Conservation (phyloP, 2,797 vertebrate genomes). For the Tadarida brasiliensis region DNA sequence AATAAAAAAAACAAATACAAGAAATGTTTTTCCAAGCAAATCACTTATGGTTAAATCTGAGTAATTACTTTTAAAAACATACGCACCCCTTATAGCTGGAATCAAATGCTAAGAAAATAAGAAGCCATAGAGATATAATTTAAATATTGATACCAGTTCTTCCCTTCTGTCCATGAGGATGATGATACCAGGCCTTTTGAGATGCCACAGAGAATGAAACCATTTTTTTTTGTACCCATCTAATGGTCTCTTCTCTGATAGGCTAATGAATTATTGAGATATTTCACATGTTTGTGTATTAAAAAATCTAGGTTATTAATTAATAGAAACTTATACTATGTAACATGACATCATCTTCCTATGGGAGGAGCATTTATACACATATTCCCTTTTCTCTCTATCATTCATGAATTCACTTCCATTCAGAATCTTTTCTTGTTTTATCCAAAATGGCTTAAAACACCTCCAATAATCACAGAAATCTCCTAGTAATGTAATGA, state of each 20-base stretch:
- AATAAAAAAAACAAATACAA: slow-evolving; percentile 15
- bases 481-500: neutral
- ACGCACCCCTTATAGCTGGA: neutral
- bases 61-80: neutral
- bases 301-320: neutral
- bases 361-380: neutral
- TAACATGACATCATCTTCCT: neutral
- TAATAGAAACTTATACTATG: neutral
- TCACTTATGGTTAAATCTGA: neutral
- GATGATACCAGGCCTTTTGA: neutral
- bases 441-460: neutral
- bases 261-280: neutral
- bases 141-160: neutral
- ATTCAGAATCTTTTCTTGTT: neutral
- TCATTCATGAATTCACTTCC: neutral
- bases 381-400: neutral
- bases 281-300: neutral
- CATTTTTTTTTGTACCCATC: neutral
- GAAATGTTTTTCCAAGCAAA: neutral
- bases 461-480: neutral
- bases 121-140: neutral
- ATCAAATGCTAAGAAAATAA: neutral
- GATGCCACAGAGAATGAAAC: neutral
- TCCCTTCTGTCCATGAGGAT: neutral
- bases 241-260: neutral